Conservation (phyloP, 2,888 invertebrate species). For the Monoplex corrugatus region DNA sequence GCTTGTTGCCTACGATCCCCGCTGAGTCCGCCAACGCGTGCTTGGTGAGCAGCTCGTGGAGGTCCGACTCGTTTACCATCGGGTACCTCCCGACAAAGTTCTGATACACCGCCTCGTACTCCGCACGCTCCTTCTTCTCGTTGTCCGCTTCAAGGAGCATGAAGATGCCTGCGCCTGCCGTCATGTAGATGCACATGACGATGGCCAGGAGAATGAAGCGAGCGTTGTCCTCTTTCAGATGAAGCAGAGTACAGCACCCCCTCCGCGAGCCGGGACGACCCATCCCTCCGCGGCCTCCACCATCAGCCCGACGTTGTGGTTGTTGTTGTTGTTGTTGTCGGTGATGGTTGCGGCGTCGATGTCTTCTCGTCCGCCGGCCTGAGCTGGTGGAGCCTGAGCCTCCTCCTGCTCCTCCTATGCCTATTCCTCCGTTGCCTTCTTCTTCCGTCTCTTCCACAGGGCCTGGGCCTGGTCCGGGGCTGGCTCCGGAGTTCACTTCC, state of each 20-base stretch:
- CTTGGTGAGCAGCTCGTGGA: constrained; percentile 83
- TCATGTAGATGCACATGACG: constrained; percentile 85
- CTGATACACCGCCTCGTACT: constrained; percentile 69
- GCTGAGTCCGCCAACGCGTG: constrained; percentile 84
- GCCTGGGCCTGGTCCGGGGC: constrained; percentile 3
- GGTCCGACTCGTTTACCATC: constrained; percentile 77
- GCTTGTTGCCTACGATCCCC: constrained; percentile 83
- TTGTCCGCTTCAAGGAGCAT: constrained; percentile 84
- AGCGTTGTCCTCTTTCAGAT: constrained; percentile 86
- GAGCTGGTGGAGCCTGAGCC: not conserved
- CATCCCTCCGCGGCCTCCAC: constrained; percentile 49
- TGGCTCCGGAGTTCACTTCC: not conserved
- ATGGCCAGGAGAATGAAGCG: constrained; percentile 85
- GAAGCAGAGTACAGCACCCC: constrained; percentile 82
- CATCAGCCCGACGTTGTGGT: not conserved
- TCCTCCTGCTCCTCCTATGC: not conserved
- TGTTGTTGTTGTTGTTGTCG: not conserved
- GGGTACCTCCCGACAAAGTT: constrained; percentile 72
- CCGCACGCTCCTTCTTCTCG: constrained; percentile 74
- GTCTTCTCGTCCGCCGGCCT: not conserved
- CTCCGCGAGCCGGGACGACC: constrained; percentile 58
- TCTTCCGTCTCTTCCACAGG: not conserved
- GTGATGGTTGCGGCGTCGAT: not conserved
- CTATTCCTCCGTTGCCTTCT: not conserved
- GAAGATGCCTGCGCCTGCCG: constrained; percentile 85